Evolutionary conservation across 2,888 invertebrate species (phyloP).

Genomic region (Drosophila phalerata): DNA sequence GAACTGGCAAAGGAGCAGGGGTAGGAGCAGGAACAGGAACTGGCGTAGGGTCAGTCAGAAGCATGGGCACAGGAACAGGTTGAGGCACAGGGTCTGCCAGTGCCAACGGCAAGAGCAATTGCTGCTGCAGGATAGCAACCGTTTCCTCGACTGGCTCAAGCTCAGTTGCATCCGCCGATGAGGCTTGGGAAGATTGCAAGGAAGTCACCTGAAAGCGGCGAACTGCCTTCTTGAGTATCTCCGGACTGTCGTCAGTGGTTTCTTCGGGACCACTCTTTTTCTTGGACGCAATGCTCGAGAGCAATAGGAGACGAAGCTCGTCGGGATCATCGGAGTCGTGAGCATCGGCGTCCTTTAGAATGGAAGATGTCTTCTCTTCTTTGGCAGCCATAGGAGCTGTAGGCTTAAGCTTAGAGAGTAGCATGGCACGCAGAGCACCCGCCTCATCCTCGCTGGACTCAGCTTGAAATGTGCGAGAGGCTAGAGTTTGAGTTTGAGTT

Average conservation of each 20-base stretch:
- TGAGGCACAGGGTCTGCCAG: neutral
- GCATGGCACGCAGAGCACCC: conserved; percentile 79
- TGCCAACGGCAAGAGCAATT: neutral
- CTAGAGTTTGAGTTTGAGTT: conserved; percentile 27
- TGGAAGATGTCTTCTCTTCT: neutral
- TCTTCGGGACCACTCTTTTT: conserved; percentile 21
- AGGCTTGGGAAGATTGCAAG: neutral
- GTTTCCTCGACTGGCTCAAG: neutral
- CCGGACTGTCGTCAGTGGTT: conserved; percentile 40
- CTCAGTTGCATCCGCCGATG: neutral
- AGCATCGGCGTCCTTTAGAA: neutral
- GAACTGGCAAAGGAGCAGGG: conserved; percentile 4
- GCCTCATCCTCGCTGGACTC: conserved; percentile 79
- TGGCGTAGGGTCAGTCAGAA: neutral
- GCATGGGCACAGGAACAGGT: neutral
- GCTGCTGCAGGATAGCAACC: neutral
- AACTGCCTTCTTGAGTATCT: conserved; percentile 84
- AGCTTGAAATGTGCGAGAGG: conserved; percentile 16
- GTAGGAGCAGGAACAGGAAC: neutral
- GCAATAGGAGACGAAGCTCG: conserved; percentile 68
- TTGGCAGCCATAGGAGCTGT: neutral
- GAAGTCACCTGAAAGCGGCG: conserved; percentile 71
- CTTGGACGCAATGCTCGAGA: conserved; percentile 74
- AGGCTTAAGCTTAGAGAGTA: conserved; percentile 76
- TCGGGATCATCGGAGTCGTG: conserved; percentile 69